A percentile compares a stretch with the other conserved stretches of the same genome.
Evolutionary conservation across 2,113 vertebrate species (phyloP).

Genomic region (Pontoporia blainvillei): DNA sequence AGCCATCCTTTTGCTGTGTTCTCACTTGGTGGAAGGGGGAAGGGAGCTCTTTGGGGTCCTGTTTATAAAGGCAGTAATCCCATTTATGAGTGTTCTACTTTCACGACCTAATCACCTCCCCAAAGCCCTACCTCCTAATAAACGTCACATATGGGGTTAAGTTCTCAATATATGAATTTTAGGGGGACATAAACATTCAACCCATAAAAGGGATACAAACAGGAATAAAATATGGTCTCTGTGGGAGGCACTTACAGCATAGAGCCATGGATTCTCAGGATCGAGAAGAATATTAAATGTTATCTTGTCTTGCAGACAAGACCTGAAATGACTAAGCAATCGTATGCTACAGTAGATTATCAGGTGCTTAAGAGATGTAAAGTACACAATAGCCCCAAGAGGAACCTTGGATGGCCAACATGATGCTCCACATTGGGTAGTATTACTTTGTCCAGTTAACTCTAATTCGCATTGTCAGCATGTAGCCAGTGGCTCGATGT

Average conservation of each 20-base stretch:
- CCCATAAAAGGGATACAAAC: not conserved
- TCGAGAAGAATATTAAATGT: not conserved
- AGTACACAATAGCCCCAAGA: not conserved
- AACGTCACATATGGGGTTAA: not conserved
- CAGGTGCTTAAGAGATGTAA: not conserved
- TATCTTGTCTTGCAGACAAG: not conserved
- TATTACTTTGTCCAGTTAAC: not conserved
- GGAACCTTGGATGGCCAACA: not conserved
- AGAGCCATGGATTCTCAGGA: not conserved
- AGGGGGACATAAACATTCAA: not conserved
- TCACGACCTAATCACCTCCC: not conserved
- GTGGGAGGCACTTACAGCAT: not conserved
- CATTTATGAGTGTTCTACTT: not conserved
- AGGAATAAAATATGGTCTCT: not conserved
- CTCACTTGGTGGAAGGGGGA: not conserved
- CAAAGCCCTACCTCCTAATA: not conserved
- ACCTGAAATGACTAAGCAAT: not conserved
- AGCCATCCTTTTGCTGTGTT: not conserved
- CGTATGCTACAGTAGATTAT: not conserved
- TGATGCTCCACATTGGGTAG: not conserved
- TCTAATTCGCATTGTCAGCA: not conserved
- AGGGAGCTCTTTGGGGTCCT: not conserved
- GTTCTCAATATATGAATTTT: not conserved
- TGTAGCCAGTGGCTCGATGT: not conserved
- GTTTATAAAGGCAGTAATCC: not conserved